A percentile compares a stretch with the other conserved stretches of the same genome.
These are phyloP conservation scores for Phocides pigmalion DNA, from an alignment of 1,140 invertebrate genomes.

Conservation along the genomic window DNA sequence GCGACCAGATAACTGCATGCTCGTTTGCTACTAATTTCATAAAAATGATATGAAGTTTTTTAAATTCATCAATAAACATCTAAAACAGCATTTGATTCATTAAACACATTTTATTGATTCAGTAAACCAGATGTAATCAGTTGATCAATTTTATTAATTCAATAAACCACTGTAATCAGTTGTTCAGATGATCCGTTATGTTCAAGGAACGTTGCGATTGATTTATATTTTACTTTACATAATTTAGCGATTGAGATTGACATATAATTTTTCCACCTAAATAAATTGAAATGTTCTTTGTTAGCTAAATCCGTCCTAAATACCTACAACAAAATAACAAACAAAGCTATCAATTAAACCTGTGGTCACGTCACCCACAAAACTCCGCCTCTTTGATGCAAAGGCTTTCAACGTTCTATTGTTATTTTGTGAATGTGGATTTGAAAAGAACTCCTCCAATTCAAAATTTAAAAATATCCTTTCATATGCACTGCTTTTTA, in stretches of 20 bases:
- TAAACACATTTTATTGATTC: too few species aligned
- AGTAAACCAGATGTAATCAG: too few species aligned
- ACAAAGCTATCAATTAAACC: background rate
- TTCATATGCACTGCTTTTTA: too few species aligned
- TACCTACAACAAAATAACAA: background rate
- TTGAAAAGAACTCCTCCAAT: background rate
- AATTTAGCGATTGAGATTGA: background rate
- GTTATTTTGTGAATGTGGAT: background rate
- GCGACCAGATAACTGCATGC: too few species aligned
- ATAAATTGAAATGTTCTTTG: background rate
- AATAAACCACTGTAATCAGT: too few species aligned
- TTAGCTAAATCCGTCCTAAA: background rate
- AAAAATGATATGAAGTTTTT: too few species aligned
- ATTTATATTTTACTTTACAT: background rate
- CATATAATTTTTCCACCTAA: background rate
- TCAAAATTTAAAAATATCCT: background rate
- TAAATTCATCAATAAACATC: too few species aligned
- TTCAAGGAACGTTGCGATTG: too few species aligned
- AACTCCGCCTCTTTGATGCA: background rate
- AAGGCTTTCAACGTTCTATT: background rate
- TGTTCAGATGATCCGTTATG: too few species aligned
- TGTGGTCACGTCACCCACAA: background rate
- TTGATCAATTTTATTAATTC: too few species aligned
- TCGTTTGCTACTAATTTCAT: too few species aligned
- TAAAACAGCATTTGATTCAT: too few species aligned